phyloP scores from a whole-genome alignment of 2,113 vertebrate species.

The zebrafish (Danio rerio) region GRCz12tu NC_133178.1:48547001-48547500 shows the following conservation, averaged over 20 bases:
- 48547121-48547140: background rate
- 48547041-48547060: background rate
- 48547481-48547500: background rate
- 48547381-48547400: background rate
- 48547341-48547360: background rate
- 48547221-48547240: background rate
- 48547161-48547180: background rate
- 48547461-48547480: background rate
- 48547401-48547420: background rate
- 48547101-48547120: background rate
- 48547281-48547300: background rate
- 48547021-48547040: background rate
- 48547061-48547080: too few species aligned
- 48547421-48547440: background rate
- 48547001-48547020: background rate
- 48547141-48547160: background rate
- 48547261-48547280: background rate
- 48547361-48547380: background rate
- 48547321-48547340: background rate
- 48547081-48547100: too few species aligned
- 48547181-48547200: background rate
- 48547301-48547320: background rate
- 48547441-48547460: background rate
- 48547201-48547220: background rate
- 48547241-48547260: background rate